A percentile compares a stretch with the other conserved stretches of the same genome.
These are phyloP conservation scores for Girardinus metallicus DNA, from an alignment of 2,797 vertebrate genomes.

Conservation along the genomic window DNA sequence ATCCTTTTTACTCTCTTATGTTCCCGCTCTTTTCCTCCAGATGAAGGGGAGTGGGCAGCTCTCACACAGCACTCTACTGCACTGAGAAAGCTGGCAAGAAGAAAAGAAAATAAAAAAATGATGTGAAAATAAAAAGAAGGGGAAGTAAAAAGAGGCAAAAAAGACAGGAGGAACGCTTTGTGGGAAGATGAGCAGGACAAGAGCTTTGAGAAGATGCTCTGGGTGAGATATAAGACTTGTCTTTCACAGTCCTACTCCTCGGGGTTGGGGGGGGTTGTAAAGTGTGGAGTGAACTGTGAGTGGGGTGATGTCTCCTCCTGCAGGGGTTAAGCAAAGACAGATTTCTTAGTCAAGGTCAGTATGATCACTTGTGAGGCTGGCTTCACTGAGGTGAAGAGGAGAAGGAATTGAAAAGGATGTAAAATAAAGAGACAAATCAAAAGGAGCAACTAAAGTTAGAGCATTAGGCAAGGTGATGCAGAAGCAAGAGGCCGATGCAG, in stretches of 20 bases:
- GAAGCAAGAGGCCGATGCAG: not conserved
- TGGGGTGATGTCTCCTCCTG: slow-evolving; percentile 43
- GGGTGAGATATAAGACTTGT: slow-evolving; percentile 12
- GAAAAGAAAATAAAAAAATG: slow-evolving; percentile 6
- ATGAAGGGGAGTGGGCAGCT: not conserved
- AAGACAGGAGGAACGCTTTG: slow-evolving; percentile 1
- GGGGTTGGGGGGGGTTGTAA: not conserved
- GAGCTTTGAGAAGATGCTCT: slow-evolving; percentile 10
- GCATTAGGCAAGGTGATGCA: not conserved
- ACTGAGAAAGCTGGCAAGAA: slow-evolving; percentile 28
- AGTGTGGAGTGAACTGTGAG: slow-evolving; percentile 30
- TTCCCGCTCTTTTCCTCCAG: not conserved
- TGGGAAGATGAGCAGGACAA: slow-evolving; percentile 15
- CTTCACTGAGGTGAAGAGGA: slow-evolving; percentile 4
- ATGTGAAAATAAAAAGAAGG: slow-evolving; percentile 16
- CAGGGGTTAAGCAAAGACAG: slow-evolving; percentile 18
- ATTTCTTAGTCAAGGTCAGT: slow-evolving; percentile 50
- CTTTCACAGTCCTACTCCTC: slow-evolving; percentile 9
- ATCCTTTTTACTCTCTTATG: slow-evolving; percentile 21
- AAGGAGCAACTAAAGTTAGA: slow-evolving; percentile 27
- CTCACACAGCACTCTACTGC: slow-evolving; percentile 35
- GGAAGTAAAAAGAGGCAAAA: slow-evolving; percentile 4
- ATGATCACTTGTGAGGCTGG: not conserved
- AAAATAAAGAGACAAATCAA: slow-evolving; percentile 21
- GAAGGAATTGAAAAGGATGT: slow-evolving; percentile 4